phyloP scores from a whole-genome alignment of 37 sponge, comb jelly and placozoan species.

The Hexactinellida sp. region DNA sequence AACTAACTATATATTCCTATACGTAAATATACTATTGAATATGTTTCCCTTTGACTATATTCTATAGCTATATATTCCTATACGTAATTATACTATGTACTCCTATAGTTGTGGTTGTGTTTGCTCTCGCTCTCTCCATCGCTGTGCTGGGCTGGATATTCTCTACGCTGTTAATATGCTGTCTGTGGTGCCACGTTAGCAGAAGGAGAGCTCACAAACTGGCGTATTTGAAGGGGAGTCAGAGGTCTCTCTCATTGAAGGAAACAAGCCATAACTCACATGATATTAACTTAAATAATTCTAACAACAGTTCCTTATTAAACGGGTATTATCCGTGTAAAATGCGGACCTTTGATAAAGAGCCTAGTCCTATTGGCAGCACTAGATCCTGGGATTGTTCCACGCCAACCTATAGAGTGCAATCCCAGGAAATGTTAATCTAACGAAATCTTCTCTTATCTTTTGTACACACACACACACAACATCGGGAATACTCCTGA shows the following conservation, averaged over 20 bases:
- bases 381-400: background rate
- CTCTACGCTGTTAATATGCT: background rate
- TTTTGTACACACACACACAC: too few species aligned
- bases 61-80: too few species aligned
- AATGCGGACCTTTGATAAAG: background rate
- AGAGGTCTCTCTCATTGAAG: background rate
- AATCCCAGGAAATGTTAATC: background rate
- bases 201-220: background rate
- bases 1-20: too few species aligned
- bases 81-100: too few species aligned
- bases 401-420: background rate
- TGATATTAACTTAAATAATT: background rate
- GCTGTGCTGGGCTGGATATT: background rate
- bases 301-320: background rate
- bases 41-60: too few species aligned
- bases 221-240: background rate
- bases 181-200: background rate
- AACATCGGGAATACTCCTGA: too few species aligned
- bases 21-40: too few species aligned
- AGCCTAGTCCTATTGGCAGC: conserved; percentile 1
- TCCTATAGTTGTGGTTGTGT: background rate
- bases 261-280: background rate
- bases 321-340: background rate
- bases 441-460: too few species aligned
- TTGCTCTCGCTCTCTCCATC: background rate